Conservation (phyloP, 2,797 vertebrate species). For the Schizothorax lantsangensis region DNA sequence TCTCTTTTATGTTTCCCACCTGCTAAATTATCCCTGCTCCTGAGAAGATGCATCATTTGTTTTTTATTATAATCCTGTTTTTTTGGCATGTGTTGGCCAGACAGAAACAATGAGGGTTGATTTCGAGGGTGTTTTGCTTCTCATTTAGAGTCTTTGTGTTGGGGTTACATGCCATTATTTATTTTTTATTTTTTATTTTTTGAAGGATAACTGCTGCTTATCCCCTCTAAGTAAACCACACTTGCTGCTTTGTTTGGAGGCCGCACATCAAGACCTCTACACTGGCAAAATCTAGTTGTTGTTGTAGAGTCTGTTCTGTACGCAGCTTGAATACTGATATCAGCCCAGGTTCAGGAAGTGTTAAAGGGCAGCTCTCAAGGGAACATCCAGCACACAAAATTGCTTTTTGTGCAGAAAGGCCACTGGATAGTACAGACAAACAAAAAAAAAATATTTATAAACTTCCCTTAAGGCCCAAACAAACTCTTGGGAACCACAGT, state of each 20-base stretch:
- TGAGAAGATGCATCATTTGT: neutral
- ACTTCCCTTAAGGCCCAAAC: neutral
- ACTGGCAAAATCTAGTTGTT: conserved; percentile 29
- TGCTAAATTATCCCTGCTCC: conserved; percentile 33
- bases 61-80: conserved; percentile 30
- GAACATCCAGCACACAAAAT: conserved; percentile 15
- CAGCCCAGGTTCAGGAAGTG: conserved; percentile 2
- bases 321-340: conserved; percentile 23
- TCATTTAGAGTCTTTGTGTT: conserved; percentile 40
- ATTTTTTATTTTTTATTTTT: neutral
- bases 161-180: neutral
- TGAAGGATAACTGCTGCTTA: conserved; percentile 45
- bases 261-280: conserved; percentile 22
- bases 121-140: conserved; percentile 51
- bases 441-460: conserved; percentile 9
- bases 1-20: conserved; percentile 10
- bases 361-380: conserved; percentile 1
- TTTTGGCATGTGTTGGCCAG: conserved; percentile 36
- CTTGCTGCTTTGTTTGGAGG: conserved; percentile 22
- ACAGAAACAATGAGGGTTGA: conserved; percentile 53
- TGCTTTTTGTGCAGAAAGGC: conserved; percentile 13
- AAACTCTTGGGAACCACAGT: neutral
- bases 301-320: conserved; percentile 20
- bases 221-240: conserved; percentile 37
- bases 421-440: conserved; percentile 20